phyloP scores from a whole-genome alignment of 1,140 invertebrate genomes.

The Nasonia longicornis region DNA sequence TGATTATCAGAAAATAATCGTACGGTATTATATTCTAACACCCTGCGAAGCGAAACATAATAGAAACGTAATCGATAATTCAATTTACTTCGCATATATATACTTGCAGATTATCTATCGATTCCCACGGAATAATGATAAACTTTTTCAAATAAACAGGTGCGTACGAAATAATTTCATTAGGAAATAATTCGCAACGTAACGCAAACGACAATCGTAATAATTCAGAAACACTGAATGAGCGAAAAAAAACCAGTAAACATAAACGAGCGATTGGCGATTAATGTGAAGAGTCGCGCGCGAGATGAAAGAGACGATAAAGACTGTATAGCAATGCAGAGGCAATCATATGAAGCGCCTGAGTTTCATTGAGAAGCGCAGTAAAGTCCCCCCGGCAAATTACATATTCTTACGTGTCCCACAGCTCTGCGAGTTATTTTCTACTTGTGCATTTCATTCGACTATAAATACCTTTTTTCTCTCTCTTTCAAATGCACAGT shows the following conservation, averaged over 20 bases:
- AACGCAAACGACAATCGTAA: neutral
- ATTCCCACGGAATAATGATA: too few relatives aligned
- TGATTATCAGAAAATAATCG: neutral
- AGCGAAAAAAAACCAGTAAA: neutral
- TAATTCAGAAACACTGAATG: neutral
- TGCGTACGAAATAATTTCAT: neutral
- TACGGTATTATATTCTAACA: too few relatives aligned
- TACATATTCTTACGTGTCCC: neutral
- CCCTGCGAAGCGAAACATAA: too few relatives aligned
- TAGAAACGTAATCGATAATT: too few relatives aligned
- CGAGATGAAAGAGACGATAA: constrained; percentile 30
- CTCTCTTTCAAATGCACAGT: neutral
- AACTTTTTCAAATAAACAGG: too few relatives aligned
- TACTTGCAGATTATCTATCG: too few relatives aligned
- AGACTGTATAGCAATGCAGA: constrained; percentile 10
- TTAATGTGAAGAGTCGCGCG: neutral
- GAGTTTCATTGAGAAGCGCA: constrained; percentile 2
- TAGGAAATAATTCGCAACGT: neutral
- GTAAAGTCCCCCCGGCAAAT: neutral
- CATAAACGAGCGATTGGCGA: neutral
- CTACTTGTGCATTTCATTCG: constrained; percentile 5
- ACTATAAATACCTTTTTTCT: neutral
- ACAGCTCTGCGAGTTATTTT: neutral
- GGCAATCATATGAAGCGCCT: constrained; percentile 6
- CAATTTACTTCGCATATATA: too few relatives aligned